These are phyloP conservation scores for Limnothrissa miodon DNA, from an alignment of 2,113 vertebrate genomes.

Conservation along the genomic window DNA sequence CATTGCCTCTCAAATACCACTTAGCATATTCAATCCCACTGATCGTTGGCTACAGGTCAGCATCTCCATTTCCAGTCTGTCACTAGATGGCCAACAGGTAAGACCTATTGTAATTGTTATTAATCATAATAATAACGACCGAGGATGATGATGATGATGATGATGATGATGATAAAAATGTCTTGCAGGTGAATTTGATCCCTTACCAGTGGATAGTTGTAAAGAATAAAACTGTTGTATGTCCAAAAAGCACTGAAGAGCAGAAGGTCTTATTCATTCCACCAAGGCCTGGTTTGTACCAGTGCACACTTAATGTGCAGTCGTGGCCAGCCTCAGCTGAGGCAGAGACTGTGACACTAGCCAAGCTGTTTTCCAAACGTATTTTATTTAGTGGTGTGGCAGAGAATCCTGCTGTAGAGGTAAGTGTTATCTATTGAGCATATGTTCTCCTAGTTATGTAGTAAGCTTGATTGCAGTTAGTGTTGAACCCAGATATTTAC, in stretches of 20 bases:
- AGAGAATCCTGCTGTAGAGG: slow-evolving; percentile 85
- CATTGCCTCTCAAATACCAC: slow-evolving; percentile 85
- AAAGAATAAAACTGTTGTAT: slow-evolving; percentile 89
- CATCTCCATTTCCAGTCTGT: slow-evolving; percentile 74
- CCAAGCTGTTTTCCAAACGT: slow-evolving; percentile 80
- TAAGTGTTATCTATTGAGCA: slow-evolving; percentile 52
- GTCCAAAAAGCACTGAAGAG: slow-evolving; percentile 84
- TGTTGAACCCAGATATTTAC: too few species aligned
- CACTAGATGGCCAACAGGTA: slow-evolving; percentile 84
- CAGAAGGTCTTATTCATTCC: slow-evolving; percentile 90
- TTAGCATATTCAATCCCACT: slow-evolving; percentile 88
- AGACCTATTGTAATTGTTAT: background rate
- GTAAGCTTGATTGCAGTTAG: background rate
- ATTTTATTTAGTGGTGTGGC: slow-evolving; percentile 86
- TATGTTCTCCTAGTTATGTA: background rate
- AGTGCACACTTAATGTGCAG: slow-evolving; percentile 82
- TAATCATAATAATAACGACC: too few species aligned
- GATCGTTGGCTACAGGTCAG: slow-evolving; percentile 90
- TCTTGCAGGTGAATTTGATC: slow-evolving; percentile 77
- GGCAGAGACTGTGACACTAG: slow-evolving; percentile 71
- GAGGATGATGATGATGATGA: too few species aligned
- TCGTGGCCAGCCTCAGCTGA: slow-evolving; percentile 90
- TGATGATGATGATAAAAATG: background rate
- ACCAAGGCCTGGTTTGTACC: slow-evolving; percentile 81
- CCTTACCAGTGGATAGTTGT: slow-evolving; percentile 89